phyloP scores from a whole-genome alignment of 2,888 invertebrate species.

The Latrodectus elegans region DNA sequence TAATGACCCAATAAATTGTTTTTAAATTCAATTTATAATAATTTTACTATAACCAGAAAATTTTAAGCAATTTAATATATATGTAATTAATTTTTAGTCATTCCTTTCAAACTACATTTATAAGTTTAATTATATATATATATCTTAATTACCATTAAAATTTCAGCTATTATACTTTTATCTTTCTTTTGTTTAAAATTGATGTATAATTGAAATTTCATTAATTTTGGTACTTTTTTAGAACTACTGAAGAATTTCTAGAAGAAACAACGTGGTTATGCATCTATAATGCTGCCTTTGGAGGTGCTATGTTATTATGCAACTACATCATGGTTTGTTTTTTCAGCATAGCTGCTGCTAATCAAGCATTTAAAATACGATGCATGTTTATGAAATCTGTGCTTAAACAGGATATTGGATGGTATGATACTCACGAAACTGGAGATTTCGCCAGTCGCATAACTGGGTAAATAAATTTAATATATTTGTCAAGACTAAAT shows the following conservation, averaged over 20 bases:
- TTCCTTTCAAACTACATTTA: too few relatives aligned
- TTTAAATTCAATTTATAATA: too few relatives aligned
- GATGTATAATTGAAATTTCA: too few relatives aligned
- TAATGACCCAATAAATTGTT: too few relatives aligned
- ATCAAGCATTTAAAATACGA: conserved; percentile 77
- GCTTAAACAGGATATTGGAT: conserved; percentile 76
- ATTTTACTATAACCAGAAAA: too few relatives aligned
- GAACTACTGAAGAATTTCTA: conserved; percentile 54
- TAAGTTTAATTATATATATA: too few relatives aligned
- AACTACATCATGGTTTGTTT: conserved; percentile 62
- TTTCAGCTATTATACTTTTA: too few relatives aligned
- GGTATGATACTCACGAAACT: conserved; percentile 76
- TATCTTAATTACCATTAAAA: too few relatives aligned
- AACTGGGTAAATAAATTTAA: conserved; percentile 75
- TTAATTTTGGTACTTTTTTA: neutral
- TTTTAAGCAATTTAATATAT: too few relatives aligned
- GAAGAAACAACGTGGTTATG: conserved; percentile 32
- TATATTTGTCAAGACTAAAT: too few relatives aligned
- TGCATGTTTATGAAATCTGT: conserved; percentile 75
- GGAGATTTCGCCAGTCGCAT: conserved; percentile 77
- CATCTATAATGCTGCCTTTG: conserved; percentile 28
- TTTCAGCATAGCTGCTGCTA: conserved; percentile 68
- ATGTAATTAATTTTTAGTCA: too few relatives aligned
- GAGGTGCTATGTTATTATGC: conserved; percentile 31
- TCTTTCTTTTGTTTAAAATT: too few relatives aligned